phyloP scores from a whole-genome alignment of 2,113 vertebrate species.

The Leuciscus idus region DNA sequence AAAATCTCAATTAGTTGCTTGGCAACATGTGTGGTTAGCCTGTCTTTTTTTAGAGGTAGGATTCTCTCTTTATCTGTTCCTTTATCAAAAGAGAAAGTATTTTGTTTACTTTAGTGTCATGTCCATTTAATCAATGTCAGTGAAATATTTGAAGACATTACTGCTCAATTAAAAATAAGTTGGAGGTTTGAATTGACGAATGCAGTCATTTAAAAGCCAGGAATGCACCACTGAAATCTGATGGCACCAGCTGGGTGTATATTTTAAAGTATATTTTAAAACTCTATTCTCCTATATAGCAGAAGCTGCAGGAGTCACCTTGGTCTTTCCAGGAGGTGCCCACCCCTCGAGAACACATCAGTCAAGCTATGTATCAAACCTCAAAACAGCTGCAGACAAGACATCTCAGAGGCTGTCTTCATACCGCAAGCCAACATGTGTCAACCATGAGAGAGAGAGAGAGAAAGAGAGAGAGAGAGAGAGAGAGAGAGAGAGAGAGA shows the following conservation, averaged over 20 bases:
- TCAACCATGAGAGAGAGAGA: not conserved
- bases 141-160: not conserved
- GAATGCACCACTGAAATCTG: not conserved
- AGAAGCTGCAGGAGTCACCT: constrained; percentile 59
- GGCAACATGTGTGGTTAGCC: constrained; percentile 15
- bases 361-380: constrained; percentile 5
- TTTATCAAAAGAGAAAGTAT: constrained; percentile 8
- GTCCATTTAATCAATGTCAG: not conserved
- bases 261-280: too few species aligned
- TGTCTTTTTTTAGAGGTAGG: constrained; percentile 7
- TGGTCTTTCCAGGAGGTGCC: constrained; percentile 19
- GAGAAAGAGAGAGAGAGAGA: too few species aligned
- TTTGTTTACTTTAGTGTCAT: constrained; percentile 25
- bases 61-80: not conserved
- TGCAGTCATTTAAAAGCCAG: not conserved
- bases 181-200: not conserved
- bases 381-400: constrained; percentile 20
- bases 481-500: not conserved
- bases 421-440: constrained; percentile 18
- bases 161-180: not conserved
- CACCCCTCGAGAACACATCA: constrained; percentile 16
- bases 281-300: not conserved
- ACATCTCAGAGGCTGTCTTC: constrained; percentile 11
- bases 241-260: not conserved
- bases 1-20: constrained; percentile 39